Conservation (phyloP, 1,140 invertebrate genomes). For the Eciton burchellii region DNA sequence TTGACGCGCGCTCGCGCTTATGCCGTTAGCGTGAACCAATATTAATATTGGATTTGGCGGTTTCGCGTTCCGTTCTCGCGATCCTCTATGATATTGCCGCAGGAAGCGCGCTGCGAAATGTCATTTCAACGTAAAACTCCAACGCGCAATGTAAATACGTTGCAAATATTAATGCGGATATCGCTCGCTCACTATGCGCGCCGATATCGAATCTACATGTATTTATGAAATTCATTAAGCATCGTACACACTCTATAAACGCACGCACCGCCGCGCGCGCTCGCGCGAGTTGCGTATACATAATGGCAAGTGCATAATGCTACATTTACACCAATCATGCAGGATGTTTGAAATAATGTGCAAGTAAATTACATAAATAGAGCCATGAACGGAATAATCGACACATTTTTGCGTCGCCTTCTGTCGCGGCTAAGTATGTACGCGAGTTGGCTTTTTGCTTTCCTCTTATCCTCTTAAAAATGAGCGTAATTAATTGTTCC, state of each 20-base stretch:
- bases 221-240: conserved; percentile 47
- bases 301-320: conserved; percentile 4
- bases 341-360: neutral
- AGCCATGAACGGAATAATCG: neutral
- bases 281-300: neutral
- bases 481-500: too few relatives aligned
- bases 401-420: neutral
- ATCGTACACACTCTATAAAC: neutral
- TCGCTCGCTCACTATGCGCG: neutral
- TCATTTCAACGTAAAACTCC: conserved; percentile 16
- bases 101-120: neutral
- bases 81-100: neutral
- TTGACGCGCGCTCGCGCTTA: neutral
- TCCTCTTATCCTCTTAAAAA: too few relatives aligned
- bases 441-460: too few relatives aligned
- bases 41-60: neutral
- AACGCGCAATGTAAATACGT: neutral
- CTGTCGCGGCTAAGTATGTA: too few relatives aligned
- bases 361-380: conserved; percentile 35
- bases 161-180: conserved; percentile 48
- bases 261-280: neutral
- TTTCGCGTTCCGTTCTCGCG: neutral
- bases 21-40: too few relatives aligned
- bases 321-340: conserved; percentile 30
- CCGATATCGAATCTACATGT: conserved; percentile 28